These are phyloP conservation scores for human DNA, from an alignment of 2,113 vertebrate species.

Conservation along the genomic window GRCh38 chr3:125588501-125589000, in stretches of 20 bases:
- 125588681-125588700: neutral
- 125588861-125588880: neutral
- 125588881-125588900: neutral
- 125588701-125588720: neutral
- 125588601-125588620: neutral
- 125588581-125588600: neutral
- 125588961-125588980: neutral
- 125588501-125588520: neutral
- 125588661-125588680: neutral
- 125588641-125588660: neutral
- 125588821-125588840: neutral
- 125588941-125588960: neutral
- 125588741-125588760: neutral
- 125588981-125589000: neutral
- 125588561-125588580: neutral
- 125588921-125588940: neutral
- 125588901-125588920: neutral
- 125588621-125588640: neutral
- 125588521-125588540: neutral
- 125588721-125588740: neutral
- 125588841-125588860: neutral
- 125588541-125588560: neutral
- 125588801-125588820: neutral
- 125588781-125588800: neutral
- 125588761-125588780: neutral